These are phyloP conservation scores for Gastrophysa polygoni DNA, from an alignment of 2,888 invertebrate species.

Conservation along the genomic window DNA sequence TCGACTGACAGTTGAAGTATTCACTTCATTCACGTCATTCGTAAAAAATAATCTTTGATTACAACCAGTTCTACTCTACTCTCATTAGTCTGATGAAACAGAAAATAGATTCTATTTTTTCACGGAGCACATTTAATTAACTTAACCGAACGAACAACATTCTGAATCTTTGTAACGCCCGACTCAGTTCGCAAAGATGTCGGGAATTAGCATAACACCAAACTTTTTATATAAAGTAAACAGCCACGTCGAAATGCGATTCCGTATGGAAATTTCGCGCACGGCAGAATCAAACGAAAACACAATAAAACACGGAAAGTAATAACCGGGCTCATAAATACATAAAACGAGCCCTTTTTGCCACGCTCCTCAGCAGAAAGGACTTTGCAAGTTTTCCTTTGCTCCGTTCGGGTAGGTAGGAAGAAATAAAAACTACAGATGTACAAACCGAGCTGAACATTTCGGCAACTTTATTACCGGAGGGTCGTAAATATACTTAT, in stretches of 20 bases:
- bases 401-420: no score
- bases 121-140: not conserved
- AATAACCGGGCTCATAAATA: conserved; percentile 33
- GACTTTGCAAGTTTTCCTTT: conserved; percentile 17
- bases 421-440: conserved; percentile 30
- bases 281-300: conserved; percentile 20
- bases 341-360: conserved; percentile 27
- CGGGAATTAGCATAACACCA: conserved; percentile 1
- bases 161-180: not conserved
- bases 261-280: conserved; percentile 15
- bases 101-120: no score
- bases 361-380: conserved; percentile 21
- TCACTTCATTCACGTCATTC: no score
- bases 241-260: not conserved
- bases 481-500: conserved; percentile 32
- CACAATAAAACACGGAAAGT: conserved; percentile 33
- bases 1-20: no score
- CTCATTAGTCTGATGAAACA: no score
- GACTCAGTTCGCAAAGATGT: not conserved
- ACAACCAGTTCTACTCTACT: no score
- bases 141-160: not conserved
- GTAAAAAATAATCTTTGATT: no score
- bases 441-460: conserved; percentile 26
- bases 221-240: conserved; percentile 2
- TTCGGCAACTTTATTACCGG: conserved; percentile 35